Evolutionary conservation across 1,140 invertebrate genomes (phyloP).

Genomic region (Macrostomum lignano): DNA sequence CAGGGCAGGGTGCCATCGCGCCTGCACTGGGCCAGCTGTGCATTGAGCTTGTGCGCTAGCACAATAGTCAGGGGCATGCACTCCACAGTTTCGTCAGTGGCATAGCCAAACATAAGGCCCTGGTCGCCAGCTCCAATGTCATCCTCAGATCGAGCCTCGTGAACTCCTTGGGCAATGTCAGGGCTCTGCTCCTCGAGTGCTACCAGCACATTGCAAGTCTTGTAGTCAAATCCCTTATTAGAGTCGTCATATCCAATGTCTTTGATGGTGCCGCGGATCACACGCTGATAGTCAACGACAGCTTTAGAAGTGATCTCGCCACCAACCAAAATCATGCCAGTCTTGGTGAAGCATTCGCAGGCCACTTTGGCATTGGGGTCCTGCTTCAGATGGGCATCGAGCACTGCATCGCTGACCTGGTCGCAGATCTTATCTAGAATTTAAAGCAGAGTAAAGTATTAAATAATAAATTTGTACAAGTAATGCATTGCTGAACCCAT

Average conservation of each 20-base stretch:
- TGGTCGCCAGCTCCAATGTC: constrained; percentile 97
- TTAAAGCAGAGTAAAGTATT: too few species aligned
- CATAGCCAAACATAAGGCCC: constrained; percentile 33
- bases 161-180: constrained; percentile 83
- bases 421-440: constrained; percentile 88
- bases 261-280: constrained; percentile 71
- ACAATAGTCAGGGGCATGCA: constrained; percentile 88
- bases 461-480: too few species aligned
- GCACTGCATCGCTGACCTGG: constrained; percentile 89
- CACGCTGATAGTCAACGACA: constrained; percentile 75
- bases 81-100: constrained; percentile 74
- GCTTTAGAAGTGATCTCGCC: constrained; percentile 42
- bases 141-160: constrained; percentile 61
- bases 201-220: constrained; percentile 86
- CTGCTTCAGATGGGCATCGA: constrained; percentile 78
- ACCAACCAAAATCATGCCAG: constrained; percentile 36
- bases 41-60: constrained; percentile 69
- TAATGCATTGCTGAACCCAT: too few species aligned
- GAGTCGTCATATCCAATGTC: constrained; percentile 93
- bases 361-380: constrained; percentile 93
- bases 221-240: constrained; percentile 84
- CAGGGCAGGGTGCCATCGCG: constrained; percentile 63
- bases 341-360: constrained; percentile 37
- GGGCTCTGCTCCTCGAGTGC: constrained; percentile 86
- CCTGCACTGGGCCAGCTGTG: constrained; percentile 60